Percentiles rank a stretch among this genome's conserved stretches.
These are phyloP conservation scores for Diabrotica balteata DNA, from an alignment of 2,888 invertebrate genomes.

Conservation along the genomic window DNA sequence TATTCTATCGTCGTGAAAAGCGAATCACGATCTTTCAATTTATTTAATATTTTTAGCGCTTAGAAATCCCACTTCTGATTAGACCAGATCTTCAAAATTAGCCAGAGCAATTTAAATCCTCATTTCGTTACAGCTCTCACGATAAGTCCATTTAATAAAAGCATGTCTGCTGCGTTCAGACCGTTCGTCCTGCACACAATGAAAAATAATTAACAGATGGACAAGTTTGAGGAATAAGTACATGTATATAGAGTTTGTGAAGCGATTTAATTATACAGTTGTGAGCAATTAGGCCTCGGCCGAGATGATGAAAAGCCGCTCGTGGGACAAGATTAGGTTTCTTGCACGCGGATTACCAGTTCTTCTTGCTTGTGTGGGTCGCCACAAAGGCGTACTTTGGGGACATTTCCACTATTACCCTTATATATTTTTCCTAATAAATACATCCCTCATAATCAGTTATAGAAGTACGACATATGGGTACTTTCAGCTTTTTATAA, in stretches of 20 bases:
- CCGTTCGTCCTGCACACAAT: slow-evolving; percentile 29
- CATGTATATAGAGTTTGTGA: slow-evolving; percentile 38
- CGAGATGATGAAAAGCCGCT: slow-evolving; percentile 43
- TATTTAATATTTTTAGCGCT: slow-evolving; percentile 10
- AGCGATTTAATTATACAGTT: slow-evolving; percentile 45
- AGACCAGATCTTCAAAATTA: slow-evolving; percentile 12
- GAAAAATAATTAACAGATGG: slow-evolving; percentile 44
- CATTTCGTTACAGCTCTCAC: slow-evolving; percentile 15
- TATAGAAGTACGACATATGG: no score
- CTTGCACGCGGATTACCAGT: slow-evolving; percentile 30
- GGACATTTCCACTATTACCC: no score
- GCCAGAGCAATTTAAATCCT: slow-evolving; percentile 16
- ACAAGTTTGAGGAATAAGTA: slow-evolving; percentile 37
- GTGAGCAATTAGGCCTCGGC: slow-evolving; percentile 43
- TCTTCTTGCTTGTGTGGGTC: slow-evolving; percentile 22
- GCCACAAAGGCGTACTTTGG: slow-evolving; percentile 11
- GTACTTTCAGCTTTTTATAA: no score
- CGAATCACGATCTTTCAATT: slow-evolving; percentile 6
- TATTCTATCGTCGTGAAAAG: slow-evolving; percentile 2
- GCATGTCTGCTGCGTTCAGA: no score
- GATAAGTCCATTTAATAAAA: slow-evolving; percentile 18
- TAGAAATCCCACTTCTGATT: slow-evolving; percentile 8
- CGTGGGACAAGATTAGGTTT: slow-evolving; percentile 39
- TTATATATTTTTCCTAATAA: no score
- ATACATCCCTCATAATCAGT: no score